These are phyloP conservation scores for Eupithecia subfuscata DNA, from an alignment of 2,888 invertebrate genomes.

Conservation along the genomic window DNA sequence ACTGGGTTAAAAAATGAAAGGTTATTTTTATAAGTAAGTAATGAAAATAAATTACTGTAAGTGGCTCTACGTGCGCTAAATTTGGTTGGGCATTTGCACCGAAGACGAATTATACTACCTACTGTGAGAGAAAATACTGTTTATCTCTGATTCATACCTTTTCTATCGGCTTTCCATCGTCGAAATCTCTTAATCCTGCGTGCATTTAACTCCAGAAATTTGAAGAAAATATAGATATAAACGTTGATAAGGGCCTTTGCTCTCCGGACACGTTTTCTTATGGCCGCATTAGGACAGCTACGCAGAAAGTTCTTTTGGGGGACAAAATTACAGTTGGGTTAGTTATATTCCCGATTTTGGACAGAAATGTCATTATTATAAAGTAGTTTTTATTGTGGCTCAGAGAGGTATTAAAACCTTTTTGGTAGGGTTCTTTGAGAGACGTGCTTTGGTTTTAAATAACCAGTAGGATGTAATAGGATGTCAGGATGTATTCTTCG, in stretches of 20 bases:
- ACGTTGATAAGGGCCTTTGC: constrained; percentile 19
- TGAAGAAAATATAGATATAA: constrained; percentile 4
- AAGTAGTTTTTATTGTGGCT: constrained; percentile 16
- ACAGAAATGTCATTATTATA: constrained; percentile 20
- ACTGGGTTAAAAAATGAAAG: too few species aligned
- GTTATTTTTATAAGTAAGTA: too few species aligned
- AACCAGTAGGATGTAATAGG: neutral
- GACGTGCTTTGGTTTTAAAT: constrained; percentile 3
- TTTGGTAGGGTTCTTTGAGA: neutral
- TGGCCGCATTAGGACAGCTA: constrained; percentile 22
- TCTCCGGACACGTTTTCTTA: constrained; percentile 29
- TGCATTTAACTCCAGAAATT: neutral
- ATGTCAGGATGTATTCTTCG: neutral
- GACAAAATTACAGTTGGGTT: constrained; percentile 30
- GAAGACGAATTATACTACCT: too few species aligned
- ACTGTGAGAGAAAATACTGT: too few species aligned
- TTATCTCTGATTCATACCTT: too few species aligned
- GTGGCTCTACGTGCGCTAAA: too few species aligned
- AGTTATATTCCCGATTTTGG: constrained; percentile 25
- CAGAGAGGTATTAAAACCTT: neutral
- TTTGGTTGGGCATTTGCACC: too few species aligned
- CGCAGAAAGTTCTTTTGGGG: constrained; percentile 20
- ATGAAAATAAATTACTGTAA: too few species aligned
- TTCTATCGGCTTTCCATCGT: neutral
- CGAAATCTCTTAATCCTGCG: neutral